Evolutionary conservation across 1,140 invertebrate genomes (phyloP), one percentile per base, ranked within the genome.

Genomic region (Telenomus remus): DNA sequence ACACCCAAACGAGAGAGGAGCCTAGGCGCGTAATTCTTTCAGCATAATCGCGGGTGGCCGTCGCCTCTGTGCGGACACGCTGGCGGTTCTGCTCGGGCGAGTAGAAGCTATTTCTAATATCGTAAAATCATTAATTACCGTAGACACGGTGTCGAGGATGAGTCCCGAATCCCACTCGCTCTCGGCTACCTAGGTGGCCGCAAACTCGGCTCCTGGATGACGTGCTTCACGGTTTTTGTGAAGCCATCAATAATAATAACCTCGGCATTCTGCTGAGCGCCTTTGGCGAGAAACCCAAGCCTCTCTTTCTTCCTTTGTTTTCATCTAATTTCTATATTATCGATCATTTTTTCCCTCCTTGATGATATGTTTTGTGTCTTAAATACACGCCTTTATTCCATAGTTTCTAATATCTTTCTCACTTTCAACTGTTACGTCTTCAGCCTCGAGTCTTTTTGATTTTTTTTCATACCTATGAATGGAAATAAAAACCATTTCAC

Each of bases 101-200:
- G 65, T 76, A 71, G 77, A 76, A 78, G 80, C 82, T 80, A 81
- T 84, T 86, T 85, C 82, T 80, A 85, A 84, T 84, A 85, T 85
- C 84, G 80, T 86, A 84, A 86, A 86, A 85, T 84, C 82, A 86
- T 87, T 86, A 87, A 87, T 86, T 87, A 87, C 78, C 80, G 47
- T 78, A 78, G 78, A 82, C 79, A 79, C 76, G 80, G 80, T 80
- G 72, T 81, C 78, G 72, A 78, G 78, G 76, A 79, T 81, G 79
- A 79, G 79, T 75, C 76, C 80, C 71, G 78, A 74, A 75, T 79
- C 60, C 69, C 70, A 49, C 60, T 43, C 43, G 37, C 33, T 54
- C 57, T 66, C 61, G 57, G 82, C 84, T 85, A 85, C 84, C 82
- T 84, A 86, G 85, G 85, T 87, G 85, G 85, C 82, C 85, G 78